Conservation (phyloP, 2,113 vertebrate species). For the Craseonycteris thonglongyai region DNA sequence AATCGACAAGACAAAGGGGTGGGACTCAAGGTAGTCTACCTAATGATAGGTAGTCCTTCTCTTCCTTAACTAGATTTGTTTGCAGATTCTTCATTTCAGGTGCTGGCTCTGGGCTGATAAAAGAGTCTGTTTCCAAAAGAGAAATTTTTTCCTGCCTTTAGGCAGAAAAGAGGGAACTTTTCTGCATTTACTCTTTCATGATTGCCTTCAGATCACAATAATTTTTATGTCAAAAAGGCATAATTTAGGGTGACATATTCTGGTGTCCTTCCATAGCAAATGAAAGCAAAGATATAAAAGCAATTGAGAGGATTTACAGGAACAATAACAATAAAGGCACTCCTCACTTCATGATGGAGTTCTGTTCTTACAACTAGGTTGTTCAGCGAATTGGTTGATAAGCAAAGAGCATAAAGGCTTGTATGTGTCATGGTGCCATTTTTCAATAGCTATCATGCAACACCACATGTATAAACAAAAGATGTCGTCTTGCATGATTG, state of each 20-base stretch:
- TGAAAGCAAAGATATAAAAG: neutral
- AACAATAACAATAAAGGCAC: neutral
- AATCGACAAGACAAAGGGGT: neutral
- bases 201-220: neutral
- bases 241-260: neutral
- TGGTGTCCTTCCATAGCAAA: neutral
- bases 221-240: no score
- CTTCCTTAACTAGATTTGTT: neutral
- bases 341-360: no score
- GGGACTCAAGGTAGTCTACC: neutral
- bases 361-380: no score
- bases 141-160: neutral
- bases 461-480: no score
- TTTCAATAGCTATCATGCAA: no score
- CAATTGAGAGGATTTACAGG: neutral
- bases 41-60: neutral
- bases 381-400: no score
- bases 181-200: neutral
- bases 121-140: neutral
- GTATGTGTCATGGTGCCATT: no score
- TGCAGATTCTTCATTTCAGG: neutral
- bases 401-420: no score
- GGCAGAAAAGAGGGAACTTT: neutral
- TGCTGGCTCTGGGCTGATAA: neutral
- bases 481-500: no score